Evolutionary conservation across 2,888 invertebrate species (phyloP).

Genomic region (Phrixothrix hirtus): DNA sequence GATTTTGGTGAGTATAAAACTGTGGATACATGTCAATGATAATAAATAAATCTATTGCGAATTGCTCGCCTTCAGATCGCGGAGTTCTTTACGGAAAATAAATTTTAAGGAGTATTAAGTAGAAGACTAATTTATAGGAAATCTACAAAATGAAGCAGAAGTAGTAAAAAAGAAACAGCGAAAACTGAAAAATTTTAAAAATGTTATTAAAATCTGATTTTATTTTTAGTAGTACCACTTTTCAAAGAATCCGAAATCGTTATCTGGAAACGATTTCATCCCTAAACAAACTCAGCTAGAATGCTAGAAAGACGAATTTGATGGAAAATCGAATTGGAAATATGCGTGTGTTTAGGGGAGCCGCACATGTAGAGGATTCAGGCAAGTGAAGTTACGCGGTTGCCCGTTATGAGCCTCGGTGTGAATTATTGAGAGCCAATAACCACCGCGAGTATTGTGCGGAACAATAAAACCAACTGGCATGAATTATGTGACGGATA

Average conservation of each 20-base stretch:
- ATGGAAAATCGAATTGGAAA: constrained; percentile 42
- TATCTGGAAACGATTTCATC: constrained; percentile 6
- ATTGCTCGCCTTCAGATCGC: too few relatives aligned
- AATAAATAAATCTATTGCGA: too few relatives aligned
- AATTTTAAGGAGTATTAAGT: too few relatives aligned
- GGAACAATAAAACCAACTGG: constrained; percentile 46
- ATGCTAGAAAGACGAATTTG: constrained; percentile 34
- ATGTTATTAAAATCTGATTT: neutral
- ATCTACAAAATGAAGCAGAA: too few relatives aligned
- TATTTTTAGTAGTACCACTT: neutral
- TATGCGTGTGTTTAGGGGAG: constrained; percentile 35
- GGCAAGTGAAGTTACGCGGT: constrained; percentile 31
- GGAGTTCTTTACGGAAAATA: too few relatives aligned
- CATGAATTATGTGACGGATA: constrained; percentile 41
- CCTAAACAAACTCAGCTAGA: constrained; percentile 13
- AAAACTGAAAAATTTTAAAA: neutral
- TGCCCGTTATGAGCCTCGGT: constrained; percentile 38
- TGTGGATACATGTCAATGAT: too few relatives aligned
- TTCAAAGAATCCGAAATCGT: constrained; percentile 4
- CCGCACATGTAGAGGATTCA: constrained; percentile 31
- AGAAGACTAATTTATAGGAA: too few relatives aligned
- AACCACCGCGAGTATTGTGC: constrained; percentile 45
- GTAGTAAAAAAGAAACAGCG: too few relatives aligned
- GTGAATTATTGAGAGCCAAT: constrained; percentile 50
- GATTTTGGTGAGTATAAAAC: too few relatives aligned